Base-by-base conservation (phyloP, 2,888 invertebrate genomes). In the Lamellibrachia columna region DNA sequence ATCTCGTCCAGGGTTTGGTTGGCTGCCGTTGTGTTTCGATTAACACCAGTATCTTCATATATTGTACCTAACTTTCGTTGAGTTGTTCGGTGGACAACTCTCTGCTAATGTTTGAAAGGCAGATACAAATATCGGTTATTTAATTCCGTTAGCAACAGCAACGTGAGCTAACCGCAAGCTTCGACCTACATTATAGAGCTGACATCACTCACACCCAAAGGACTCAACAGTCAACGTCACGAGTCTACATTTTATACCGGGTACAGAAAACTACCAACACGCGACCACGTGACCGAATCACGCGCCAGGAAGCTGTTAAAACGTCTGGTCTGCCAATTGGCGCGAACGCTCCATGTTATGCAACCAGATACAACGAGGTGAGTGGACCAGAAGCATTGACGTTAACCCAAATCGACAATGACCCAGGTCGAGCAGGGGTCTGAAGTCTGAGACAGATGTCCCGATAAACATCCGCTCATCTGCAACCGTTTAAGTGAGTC, bases 211-310 rank as follows among this genome's bases (percentile, higher is more conserved):
- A 75, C 15, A 75, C 75, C 22, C 22, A 22, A 40, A 6, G 75
- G n/a, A 75, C 75, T 75, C n/a, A 22, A 75, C 22, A 40, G 40
- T 11, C 75, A 15, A 75, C 22, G 40, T 15, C 75, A 15, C 22
- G 75, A 75, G 75, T 75, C 75, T 22, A n/a, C 75, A 75, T n/a
- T 75, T 75, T 75, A 22, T 75, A 75, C 60, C 11, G 22, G 75
- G 75, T 22, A 75, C 75, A 75, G 75, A 75, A 75, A 75, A 22
- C 75, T 75, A 75, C 75, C 75, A 75, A n/a, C 75, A 75, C 75
- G 75, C 75, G 15, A 75, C 75, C 75, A 75, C 75, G 75, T 75
- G 75, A 75, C 75, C 75, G 75, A 75, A 75, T 75, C 75, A 75
- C 75, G 75, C 75, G 75, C 75, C 75, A n/a, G 6, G 22, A 22